Conservation (phyloP, 2,113 vertebrate genomes). For the Kobus ellipsiprymnus region DNA sequence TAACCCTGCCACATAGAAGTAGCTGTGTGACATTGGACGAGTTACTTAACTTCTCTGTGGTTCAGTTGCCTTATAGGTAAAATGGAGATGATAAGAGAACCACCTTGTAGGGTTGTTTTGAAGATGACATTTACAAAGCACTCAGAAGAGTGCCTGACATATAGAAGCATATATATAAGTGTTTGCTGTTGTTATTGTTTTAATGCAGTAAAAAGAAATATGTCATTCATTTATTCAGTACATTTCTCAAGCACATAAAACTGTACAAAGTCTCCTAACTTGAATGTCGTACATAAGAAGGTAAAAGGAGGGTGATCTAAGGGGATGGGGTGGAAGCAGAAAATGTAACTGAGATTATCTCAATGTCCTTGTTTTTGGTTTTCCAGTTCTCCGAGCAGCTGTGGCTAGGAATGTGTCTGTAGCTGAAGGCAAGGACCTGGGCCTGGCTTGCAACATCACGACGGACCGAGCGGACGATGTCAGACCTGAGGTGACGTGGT, state of each 20-base stretch:
- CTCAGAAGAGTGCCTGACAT: neutral
- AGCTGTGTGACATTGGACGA: neutral
- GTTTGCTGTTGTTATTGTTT: neutral
- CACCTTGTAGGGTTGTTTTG: neutral
- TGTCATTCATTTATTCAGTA: neutral
- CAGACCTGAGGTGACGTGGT: constrained; percentile 79
- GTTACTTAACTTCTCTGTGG: neutral
- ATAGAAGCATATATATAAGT: neutral
- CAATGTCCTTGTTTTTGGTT: constrained; percentile 40
- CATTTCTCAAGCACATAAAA: neutral
- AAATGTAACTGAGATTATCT: neutral
- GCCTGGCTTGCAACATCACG: constrained; percentile 81
- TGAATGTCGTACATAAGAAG: neutral
- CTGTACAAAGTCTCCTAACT: neutral
- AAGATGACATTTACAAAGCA: neutral
- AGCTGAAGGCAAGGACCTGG: constrained; percentile 77
- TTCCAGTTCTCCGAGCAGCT: constrained; percentile 77
- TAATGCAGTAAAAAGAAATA: neutral
- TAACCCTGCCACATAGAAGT: neutral
- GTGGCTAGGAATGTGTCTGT: constrained; percentile 75
- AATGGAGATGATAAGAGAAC: neutral
- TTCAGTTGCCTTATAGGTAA: neutral
- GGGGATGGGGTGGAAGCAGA: neutral
- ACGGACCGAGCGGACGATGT: constrained; percentile 77
- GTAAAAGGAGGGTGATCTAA: neutral